Percentiles rank a stretch among this genome's conserved stretches.
Conservation (phyloP, 2,113 vertebrate genomes). For the Puffinus mauretanicus region DNA sequence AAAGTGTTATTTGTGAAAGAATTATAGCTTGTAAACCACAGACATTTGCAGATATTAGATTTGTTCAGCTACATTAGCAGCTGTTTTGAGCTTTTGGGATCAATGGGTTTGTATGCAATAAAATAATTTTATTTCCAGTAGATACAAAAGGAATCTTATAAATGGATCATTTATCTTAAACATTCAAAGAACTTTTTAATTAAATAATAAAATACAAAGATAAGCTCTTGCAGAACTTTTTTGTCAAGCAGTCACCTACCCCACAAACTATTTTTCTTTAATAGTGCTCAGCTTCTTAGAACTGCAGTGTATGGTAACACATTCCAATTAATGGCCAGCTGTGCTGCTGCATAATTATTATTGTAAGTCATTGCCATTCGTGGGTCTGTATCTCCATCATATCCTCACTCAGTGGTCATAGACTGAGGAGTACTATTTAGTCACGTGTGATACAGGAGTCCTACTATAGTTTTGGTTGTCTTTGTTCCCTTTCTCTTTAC, state of each 20-base stretch:
- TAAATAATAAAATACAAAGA: slow-evolving; percentile 30
- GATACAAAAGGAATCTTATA: not conserved
- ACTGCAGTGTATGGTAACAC: not conserved
- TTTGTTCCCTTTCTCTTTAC: not conserved
- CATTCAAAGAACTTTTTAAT: not conserved
- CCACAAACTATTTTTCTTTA: not conserved
- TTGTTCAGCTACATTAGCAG: slow-evolving; percentile 41
- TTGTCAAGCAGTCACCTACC: not conserved
- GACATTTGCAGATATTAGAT: slow-evolving; percentile 23
- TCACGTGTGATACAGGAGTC: not conserved
- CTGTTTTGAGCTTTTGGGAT: slow-evolving; percentile 34
- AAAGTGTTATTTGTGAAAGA: not conserved
- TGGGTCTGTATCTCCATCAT: not conserved
- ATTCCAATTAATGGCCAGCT: not conserved
- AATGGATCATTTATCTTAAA: not conserved
- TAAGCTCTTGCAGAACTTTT: not conserved
- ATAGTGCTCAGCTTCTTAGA: not conserved
- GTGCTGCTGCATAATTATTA: not conserved
- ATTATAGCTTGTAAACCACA: slow-evolving; percentile 1
- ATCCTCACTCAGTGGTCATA: not conserved
- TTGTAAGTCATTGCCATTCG: not conserved
- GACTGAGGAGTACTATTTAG: not conserved
- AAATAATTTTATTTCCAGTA: slow-evolving; percentile 7
- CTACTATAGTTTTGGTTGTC: not conserved
- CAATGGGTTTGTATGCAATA: not conserved